phyloP scores from a whole-genome alignment of 2,888 invertebrate genomes.

The Lochmaea capreae region DNA sequence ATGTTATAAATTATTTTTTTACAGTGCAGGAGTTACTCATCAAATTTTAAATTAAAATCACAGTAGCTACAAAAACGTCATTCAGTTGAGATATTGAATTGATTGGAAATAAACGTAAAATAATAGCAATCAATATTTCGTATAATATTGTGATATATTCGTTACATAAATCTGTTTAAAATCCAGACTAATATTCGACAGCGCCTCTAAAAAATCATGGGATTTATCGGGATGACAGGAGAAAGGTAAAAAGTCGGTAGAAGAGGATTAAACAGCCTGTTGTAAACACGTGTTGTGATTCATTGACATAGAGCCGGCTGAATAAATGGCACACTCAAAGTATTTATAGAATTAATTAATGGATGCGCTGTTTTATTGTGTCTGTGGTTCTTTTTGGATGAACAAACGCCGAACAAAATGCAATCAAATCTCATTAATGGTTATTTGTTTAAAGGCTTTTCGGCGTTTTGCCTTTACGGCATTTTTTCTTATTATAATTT shows the following conservation, averaged over 20 bases:
- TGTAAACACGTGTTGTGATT: slow-evolving; percentile 50
- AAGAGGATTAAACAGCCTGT: slow-evolving; percentile 49
- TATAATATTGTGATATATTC: background rate
- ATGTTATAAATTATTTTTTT: too few relatives aligned
- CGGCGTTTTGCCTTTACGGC: slow-evolving; percentile 22
- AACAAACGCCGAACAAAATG: slow-evolving; percentile 12
- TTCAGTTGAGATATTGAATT: background rate
- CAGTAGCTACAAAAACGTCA: too few relatives aligned
- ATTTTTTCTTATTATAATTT: slow-evolving; percentile 9
- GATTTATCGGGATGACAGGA: slow-evolving; percentile 1
- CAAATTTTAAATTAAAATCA: too few relatives aligned
- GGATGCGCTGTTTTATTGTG: slow-evolving; percentile 51
- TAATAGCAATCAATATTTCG: background rate
- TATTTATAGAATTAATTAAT: slow-evolving; percentile 56
- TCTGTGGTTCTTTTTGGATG: slow-evolving; percentile 40
- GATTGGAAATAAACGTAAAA: background rate
- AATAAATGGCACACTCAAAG: slow-evolving; percentile 51
- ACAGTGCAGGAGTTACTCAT: too few relatives aligned
- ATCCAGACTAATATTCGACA: background rate
- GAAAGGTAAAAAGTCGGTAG: slow-evolving; percentile 22
- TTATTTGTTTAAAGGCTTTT: slow-evolving; percentile 35
- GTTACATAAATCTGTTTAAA: slow-evolving; percentile 12
- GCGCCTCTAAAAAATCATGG: background rate
- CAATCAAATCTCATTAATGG: slow-evolving; percentile 42
- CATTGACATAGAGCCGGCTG: slow-evolving; percentile 48